Conservation (phyloP, 2,113 vertebrate species). For the Podarcis muralis region DNA sequence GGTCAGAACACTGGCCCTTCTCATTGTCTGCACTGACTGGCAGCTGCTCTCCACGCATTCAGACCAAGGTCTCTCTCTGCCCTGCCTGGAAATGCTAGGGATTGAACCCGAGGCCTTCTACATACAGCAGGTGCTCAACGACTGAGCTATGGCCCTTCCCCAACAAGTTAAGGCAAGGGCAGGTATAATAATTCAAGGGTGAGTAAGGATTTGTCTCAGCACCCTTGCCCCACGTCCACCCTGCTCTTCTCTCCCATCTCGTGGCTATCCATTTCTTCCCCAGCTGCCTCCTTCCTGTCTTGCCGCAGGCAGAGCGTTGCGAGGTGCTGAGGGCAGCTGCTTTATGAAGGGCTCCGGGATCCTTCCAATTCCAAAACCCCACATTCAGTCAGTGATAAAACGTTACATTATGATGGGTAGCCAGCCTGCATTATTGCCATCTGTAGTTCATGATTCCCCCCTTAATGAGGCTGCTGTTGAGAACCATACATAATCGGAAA, state of each 20-base stretch:
- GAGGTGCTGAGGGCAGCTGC: slow-evolving; percentile 46
- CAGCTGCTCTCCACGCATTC: too few relatives aligned
- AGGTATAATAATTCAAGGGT: not conserved
- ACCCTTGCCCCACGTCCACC: not conserved
- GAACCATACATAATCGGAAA: slow-evolving; percentile 40
- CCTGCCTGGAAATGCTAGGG: too few relatives aligned
- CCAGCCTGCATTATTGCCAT: slow-evolving; percentile 59
- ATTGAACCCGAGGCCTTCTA: too few relatives aligned
- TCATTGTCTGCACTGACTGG: too few relatives aligned
- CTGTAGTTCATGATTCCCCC: slow-evolving; percentile 36
- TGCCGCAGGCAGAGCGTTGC: slow-evolving; percentile 49
- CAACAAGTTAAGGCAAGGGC: too few relatives aligned
- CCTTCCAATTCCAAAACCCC: slow-evolving; percentile 62
- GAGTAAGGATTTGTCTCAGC: not conserved
- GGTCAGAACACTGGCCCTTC: too few relatives aligned
- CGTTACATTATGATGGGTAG: slow-evolving; percentile 62
- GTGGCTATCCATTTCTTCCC: not conserved
- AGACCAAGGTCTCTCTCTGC: too few relatives aligned
- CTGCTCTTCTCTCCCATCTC: not conserved
- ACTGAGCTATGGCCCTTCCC: too few relatives aligned
- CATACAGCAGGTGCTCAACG: too few relatives aligned
- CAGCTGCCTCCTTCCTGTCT: slow-evolving; percentile 13
- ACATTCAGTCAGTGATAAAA: slow-evolving; percentile 64
- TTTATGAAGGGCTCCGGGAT: slow-evolving; percentile 56
- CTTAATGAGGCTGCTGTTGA: slow-evolving; percentile 63